A percentile compares a stretch with the other conserved stretches of the same genome.
Evolutionary conservation across 2,113 vertebrate species (phyloP).

Genomic region (Silurus glanis): DNA sequence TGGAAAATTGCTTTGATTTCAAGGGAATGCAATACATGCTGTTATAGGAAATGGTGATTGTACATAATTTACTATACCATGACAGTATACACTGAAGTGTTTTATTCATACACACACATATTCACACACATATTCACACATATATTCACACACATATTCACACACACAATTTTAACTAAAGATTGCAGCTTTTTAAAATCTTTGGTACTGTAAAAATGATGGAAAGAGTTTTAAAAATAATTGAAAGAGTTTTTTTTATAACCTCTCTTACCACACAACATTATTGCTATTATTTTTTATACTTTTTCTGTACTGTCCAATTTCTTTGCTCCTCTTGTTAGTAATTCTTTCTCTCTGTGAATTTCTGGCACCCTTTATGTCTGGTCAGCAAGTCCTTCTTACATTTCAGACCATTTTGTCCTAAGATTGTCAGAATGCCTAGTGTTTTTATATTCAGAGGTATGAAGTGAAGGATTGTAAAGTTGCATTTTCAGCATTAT

Average conservation of each 20-base stretch:
- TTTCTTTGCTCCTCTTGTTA: neutral
- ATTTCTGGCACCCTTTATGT: slow-evolving; percentile 16
- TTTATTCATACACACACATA: neutral
- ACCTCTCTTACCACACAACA: neutral
- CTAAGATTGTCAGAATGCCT: slow-evolving; percentile 16
- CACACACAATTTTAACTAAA: neutral
- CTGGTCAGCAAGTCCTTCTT: slow-evolving; percentile 24
- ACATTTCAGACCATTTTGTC: slow-evolving; percentile 21
- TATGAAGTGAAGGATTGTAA: neutral
- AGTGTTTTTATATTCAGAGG: slow-evolving; percentile 25
- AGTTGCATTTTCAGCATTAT: neutral
- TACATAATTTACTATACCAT: neutral
- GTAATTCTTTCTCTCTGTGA: neutral
- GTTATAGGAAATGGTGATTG: neutral
- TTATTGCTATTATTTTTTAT: neutral
- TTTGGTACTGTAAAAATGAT: neutral
- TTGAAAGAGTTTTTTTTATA: neutral
- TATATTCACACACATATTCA: no score
- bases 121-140: no score
- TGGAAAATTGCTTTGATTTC: neutral
- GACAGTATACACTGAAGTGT: neutral
- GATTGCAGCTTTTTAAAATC: neutral
- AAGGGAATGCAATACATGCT: neutral
- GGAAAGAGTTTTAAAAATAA: neutral
- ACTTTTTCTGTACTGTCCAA: neutral